Evolutionary conservation across 2,797 vertebrate genomes (phyloP), one percentile per base, ranked within the genome.

Genomic region (Euthynnus affinis): DNA sequence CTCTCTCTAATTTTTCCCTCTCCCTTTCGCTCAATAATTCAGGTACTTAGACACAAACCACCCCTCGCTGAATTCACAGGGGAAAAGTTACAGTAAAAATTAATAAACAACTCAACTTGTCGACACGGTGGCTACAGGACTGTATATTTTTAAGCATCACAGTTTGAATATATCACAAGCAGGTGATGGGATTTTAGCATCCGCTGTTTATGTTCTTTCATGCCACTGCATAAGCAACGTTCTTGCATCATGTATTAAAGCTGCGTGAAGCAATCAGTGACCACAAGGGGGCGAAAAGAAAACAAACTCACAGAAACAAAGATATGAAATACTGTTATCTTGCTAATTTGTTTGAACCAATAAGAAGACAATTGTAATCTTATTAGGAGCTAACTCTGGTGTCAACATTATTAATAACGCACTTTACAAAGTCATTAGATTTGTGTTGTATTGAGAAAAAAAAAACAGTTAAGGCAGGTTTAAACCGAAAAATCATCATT

Each of bases 31-130:
- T 76, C 68, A 80, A 68, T 76, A 77, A 87, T 88, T 90, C 89
- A 90, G 88, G 84, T 89, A 82, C 74, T 89, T 68, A 80, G 78
- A 89, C 57, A 89, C 57, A 59, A 83, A 56, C 70, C 83, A 63
- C 48, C 59, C 68, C 17, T 85, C 74, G 52, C 71, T 74, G 62
- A 83, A 87, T 63, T 83, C 83, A 71, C 70, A 25, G 25, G 82
- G 79, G 81, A 63, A 65, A 76, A 83, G 71, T 81, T 79, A 85
- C 78, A 80, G 89, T 82, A 76, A 76, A 76, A 81, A 71, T 61
- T 48, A 76, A 87, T 58, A 80, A 78, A 64, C 68, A 68, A 63
- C 61, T 78, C 23, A 14, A n/a, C n/a, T n/a, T n/a, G 69, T 27
- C 65, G 76, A 80, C 61, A 57, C 56, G 55, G 2, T 22, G 56